A percentile compares a stretch with the other conserved stretches of the same genome.
Conservation (phyloP, 2,113 vertebrate genomes). For the Rhea americana region DNA sequence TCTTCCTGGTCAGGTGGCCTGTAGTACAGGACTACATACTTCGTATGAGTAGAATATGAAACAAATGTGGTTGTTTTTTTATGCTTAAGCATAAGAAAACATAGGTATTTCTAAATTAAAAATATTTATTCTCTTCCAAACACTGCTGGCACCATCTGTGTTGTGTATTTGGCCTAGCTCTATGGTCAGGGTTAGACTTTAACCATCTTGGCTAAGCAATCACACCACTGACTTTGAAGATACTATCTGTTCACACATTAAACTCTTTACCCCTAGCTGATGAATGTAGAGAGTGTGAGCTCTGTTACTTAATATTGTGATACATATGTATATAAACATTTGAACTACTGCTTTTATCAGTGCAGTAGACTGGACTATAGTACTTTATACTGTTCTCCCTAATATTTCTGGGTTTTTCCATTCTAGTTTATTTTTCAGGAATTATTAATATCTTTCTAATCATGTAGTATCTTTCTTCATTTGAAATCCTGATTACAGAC, state of each 20-base stretch:
- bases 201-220: no score
- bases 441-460: not conserved
- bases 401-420: not conserved
- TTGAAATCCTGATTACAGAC: not conserved
- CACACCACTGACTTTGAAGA: rapidly evolving
- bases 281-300: not conserved
- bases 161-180: not conserved
- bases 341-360: not conserved
- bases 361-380: not conserved
- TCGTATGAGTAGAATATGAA: not conserved
- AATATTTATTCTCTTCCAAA: not conserved
- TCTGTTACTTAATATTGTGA: not conserved
- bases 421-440: not conserved
- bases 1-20: no score
- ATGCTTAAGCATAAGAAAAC: not conserved
- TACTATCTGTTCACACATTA: not conserved
- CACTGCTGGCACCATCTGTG: not conserved
- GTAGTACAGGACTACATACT: no score
- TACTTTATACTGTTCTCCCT: not conserved
- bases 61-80: not conserved
- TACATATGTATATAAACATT: no score
- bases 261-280: not conserved
- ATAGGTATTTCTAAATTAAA: not conserved
- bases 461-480: not conserved
- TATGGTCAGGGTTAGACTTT: not conserved